phyloP scores from a whole-genome alignment of 2,888 invertebrate species.

The Agrotis segetum region DNA sequence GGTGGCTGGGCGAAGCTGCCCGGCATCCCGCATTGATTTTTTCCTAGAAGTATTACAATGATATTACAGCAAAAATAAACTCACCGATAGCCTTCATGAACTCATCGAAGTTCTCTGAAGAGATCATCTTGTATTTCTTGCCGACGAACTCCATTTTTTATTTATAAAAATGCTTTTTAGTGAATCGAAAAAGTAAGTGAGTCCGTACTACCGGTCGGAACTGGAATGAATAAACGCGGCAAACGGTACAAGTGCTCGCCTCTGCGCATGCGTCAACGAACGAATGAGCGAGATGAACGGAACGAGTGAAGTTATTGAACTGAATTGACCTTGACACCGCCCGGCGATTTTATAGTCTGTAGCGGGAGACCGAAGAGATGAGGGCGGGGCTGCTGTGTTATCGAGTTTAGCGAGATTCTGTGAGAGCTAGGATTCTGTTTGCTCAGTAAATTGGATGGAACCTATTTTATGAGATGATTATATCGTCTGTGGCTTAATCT shows the following conservation, averaged over 20 bases:
- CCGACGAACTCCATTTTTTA: slow-evolving; percentile 90
- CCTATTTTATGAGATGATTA: slow-evolving; percentile 44
- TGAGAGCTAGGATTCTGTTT: slow-evolving; percentile 51
- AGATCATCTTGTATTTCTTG: slow-evolving; percentile 95
- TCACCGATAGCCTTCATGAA: slow-evolving; percentile 97
- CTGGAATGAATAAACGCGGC: slow-evolving; percentile 78
- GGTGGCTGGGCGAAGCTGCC: slow-evolving; percentile 74
- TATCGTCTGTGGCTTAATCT: slow-evolving; percentile 25
- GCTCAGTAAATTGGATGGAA: slow-evolving; percentile 60
- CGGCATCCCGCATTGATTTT: slow-evolving; percentile 73
- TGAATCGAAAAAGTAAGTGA: slow-evolving; percentile 64
- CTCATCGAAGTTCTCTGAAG: slow-evolving; percentile 96
- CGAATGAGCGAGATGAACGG: slow-evolving; percentile 67
- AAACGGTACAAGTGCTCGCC: slow-evolving; percentile 58
- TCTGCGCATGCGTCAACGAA: slow-evolving; percentile 71
- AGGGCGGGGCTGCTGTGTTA: slow-evolving; percentile 43
- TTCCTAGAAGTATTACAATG: slow-evolving; percentile 61
- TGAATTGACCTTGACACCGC: slow-evolving; percentile 60
- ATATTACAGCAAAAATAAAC: slow-evolving; percentile 74
- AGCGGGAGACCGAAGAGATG: slow-evolving; percentile 22
- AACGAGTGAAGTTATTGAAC: slow-evolving; percentile 68
- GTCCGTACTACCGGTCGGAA: slow-evolving; percentile 74
- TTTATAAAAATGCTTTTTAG: slow-evolving; percentile 64
- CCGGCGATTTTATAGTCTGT: slow-evolving; percentile 63
- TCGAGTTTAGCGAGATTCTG: slow-evolving; percentile 12